Conservation (phyloP, 2,888 invertebrate genomes). For the Xestia c-nigrum region DNA sequence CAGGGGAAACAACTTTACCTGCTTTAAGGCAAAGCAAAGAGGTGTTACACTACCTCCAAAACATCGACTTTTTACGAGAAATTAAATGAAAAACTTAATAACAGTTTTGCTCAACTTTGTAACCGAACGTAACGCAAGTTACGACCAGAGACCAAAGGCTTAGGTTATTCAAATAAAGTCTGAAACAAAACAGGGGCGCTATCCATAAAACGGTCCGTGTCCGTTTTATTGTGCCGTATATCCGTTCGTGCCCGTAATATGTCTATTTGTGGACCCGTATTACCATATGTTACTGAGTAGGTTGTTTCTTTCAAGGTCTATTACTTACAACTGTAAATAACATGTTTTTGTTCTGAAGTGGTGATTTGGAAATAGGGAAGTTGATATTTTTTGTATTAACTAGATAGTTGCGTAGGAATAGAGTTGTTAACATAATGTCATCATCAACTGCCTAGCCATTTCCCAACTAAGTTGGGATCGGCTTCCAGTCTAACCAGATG, state of each 20-base stretch:
- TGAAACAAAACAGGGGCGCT: constrained; percentile 1
- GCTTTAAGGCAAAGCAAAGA: background rate
- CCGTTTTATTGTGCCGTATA: constrained; percentile 40
- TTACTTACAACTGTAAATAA: constrained; percentile 7
- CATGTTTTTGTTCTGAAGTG: background rate
- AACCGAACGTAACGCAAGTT: background rate
- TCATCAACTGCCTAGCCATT: too few species aligned
- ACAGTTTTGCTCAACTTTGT: background rate
- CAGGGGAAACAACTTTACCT: too few species aligned
- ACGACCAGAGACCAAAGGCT: background rate
- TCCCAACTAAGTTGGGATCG: too few species aligned
- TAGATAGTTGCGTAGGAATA: background rate
- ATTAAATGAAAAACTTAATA: background rate
- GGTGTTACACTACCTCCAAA: background rate
- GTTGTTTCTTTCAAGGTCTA: constrained; percentile 3
- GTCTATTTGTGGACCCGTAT: constrained; percentile 30
- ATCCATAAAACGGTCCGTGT: constrained; percentile 22
- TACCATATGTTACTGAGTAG: constrained; percentile 32
- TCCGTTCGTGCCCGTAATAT: constrained; percentile 12
- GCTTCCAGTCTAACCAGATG: too few species aligned
- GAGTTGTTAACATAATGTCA: background rate
- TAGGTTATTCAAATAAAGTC: constrained; percentile 6
- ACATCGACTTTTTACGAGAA: background rate
- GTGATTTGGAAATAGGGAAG: background rate
- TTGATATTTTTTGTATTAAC: background rate